A percentile compares a stretch with the other conserved stretches of the same genome.
These are phyloP conservation scores for Xiphophorus maculatus DNA, from an alignment of 2,113 vertebrate species.

Conservation along the genomic window DNA sequence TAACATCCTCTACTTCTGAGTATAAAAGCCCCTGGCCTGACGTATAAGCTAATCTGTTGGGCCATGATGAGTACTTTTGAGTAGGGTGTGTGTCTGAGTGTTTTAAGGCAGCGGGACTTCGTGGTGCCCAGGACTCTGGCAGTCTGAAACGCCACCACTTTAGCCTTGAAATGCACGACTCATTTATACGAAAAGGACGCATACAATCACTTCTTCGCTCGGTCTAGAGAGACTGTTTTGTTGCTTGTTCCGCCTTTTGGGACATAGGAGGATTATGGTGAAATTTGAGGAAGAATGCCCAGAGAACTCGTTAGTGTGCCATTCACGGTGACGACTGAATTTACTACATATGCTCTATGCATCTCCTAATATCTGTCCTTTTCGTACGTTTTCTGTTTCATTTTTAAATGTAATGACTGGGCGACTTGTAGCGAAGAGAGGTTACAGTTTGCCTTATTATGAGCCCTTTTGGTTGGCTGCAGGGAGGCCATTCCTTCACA, in stretches of 20 bases:
- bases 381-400: conserved; percentile 12
- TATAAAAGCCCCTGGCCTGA: conserved; percentile 47
- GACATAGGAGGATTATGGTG: conserved; percentile 27
- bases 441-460: conserved; percentile 66
- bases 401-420: conserved; percentile 11
- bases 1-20: conserved; percentile 26
- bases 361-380: conserved; percentile 44
- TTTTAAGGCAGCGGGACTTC: conserved; percentile 46
- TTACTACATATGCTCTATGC: conserved; percentile 61
- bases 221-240: conserved; percentile 32
- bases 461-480: conserved; percentile 33
- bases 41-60: conserved; percentile 71
- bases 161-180: conserved; percentile 38
- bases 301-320: conserved; percentile 42
- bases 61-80: conserved; percentile 29
- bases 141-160: conserved; percentile 46
- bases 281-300: conserved; percentile 29
- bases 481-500: conserved; percentile 70
- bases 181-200: conserved; percentile 31
- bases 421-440: conserved; percentile 39
- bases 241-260: conserved; percentile 23
- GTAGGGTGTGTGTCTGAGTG: conserved; percentile 16
- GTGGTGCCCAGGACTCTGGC: conserved; percentile 58
- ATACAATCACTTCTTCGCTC: conserved; percentile 57
- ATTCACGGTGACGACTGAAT: conserved; percentile 29